Evolutionary conservation across 2,113 vertebrate genomes (phyloP).

Genomic region (Neodon shergylaensis): DNA sequence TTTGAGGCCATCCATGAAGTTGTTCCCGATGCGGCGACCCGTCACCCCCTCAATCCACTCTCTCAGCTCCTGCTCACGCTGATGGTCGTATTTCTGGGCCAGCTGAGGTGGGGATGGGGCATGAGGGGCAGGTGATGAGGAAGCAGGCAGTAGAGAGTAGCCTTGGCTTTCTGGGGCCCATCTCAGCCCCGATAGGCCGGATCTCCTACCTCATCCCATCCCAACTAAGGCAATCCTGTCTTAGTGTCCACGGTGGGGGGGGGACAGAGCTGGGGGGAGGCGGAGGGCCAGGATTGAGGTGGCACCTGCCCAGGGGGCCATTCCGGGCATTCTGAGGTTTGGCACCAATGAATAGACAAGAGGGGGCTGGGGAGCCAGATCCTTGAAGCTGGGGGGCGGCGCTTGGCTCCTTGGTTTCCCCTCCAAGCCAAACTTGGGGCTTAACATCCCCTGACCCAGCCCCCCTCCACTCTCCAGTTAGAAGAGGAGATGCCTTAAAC

Average conservation of each 20-base stretch:
- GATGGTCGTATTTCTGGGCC: slow-evolving; percentile 94
- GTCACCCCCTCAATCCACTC: slow-evolving; percentile 94
- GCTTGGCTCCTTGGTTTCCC: slow-evolving; percentile 4
- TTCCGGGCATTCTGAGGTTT: slow-evolving; percentile 80
- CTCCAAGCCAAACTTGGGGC: slow-evolving; percentile 73
- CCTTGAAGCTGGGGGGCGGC: background rate
- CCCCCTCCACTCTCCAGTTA: background rate
- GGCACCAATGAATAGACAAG: slow-evolving; percentile 52
- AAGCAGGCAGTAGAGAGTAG: fast-evolving
- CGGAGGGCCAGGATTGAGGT: slow-evolving; percentile 54
- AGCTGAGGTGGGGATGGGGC: slow-evolving; percentile 84
- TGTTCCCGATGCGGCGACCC: slow-evolving; percentile 88
- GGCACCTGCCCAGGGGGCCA: slow-evolving; percentile 74
- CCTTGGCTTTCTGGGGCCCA: background rate
- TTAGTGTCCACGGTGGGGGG: background rate
- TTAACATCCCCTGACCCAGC: slow-evolving; percentile 21
- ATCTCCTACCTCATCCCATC: background rate
- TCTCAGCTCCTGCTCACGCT: slow-evolving; percentile 92
- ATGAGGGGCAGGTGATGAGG: background rate
- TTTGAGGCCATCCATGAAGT: slow-evolving; percentile 96
- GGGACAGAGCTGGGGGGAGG: background rate
- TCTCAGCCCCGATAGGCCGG: background rate
- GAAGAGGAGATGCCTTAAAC: background rate
- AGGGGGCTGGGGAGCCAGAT: background rate
- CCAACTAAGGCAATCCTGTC: slow-evolving; percentile 77